phyloP scores from a whole-genome alignment of 2,113 vertebrate genomes.

The Proteles cristata region DNA sequence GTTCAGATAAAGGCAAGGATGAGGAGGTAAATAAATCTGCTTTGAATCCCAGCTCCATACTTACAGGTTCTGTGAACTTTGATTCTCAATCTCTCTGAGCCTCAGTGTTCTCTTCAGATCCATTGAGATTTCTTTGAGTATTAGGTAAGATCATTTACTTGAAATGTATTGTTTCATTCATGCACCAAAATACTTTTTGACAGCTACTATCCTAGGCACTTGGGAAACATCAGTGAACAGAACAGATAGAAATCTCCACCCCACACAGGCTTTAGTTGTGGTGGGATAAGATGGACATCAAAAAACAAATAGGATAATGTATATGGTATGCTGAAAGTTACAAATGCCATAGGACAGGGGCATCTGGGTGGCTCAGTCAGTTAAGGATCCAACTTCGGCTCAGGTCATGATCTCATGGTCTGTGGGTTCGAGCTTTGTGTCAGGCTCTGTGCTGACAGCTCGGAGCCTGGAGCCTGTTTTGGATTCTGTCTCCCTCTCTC shows the following conservation, averaged over 20 bases:
- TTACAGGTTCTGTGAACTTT: neutral
- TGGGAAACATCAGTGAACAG: neutral
- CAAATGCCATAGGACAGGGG: neutral
- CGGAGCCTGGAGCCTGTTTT: no score
- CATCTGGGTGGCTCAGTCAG: no score
- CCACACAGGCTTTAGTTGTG: neutral
- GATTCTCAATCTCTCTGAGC: neutral
- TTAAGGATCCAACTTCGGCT: no score
- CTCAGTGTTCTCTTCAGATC: neutral
- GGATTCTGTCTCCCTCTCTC: no score
- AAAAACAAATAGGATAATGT: neutral
- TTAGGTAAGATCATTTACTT: neutral
- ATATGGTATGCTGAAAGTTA: neutral
- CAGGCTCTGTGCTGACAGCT: no score
- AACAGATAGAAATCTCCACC: neutral
- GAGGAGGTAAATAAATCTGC: neutral
- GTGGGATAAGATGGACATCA: neutral
- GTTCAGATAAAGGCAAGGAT: neutral
- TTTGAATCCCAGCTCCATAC: neutral
- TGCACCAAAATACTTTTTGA: neutral
- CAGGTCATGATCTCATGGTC: no score
- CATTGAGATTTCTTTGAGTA: neutral
- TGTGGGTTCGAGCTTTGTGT: no score
- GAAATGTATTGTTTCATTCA: neutral
- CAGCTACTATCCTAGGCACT: neutral